A percentile compares a stretch with the other conserved stretches of the same genome.
Evolutionary conservation across 2,797 vertebrate genomes (phyloP).

Genomic region (Sebastes diaconus): DNA sequence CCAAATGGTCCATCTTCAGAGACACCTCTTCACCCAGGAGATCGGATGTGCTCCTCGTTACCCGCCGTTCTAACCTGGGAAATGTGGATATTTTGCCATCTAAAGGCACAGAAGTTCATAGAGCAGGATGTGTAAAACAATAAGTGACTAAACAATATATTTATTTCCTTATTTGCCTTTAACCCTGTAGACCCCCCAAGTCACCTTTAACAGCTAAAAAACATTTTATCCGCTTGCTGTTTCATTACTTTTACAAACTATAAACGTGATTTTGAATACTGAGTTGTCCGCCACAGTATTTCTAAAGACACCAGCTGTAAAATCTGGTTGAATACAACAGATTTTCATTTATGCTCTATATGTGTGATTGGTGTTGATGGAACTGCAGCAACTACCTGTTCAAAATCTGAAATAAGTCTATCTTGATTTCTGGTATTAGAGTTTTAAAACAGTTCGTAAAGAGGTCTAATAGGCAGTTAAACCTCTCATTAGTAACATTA

Average conservation of each 20-base stretch:
- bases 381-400: neutral
- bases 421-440: neutral
- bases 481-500: neutral
- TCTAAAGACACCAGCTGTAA: neutral
- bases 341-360: neutral
- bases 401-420: neutral
- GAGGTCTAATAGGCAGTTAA: neutral
- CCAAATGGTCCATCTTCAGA: slow-evolving; percentile 43
- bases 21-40: slow-evolving; percentile 1
- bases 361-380: neutral
- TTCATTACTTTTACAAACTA: neutral
- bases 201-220: neutral
- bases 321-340: neutral
- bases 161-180: neutral
- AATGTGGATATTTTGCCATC: neutral
- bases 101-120: slow-evolving; percentile 6
- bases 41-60: neutral
- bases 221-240: neutral
- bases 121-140: slow-evolving; percentile 25
- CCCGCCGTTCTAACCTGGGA: slow-evolving; percentile 3
- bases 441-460: neutral
- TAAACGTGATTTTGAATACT: neutral
- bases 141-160: neutral
- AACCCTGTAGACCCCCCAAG: neutral
- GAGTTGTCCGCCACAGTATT: neutral